A percentile compares a stretch with the other conserved stretches of the same genome.
phyloP scores from a whole-genome alignment of 1,140 invertebrate genomes.

The Thaumatotibia leucotreta region DNA sequence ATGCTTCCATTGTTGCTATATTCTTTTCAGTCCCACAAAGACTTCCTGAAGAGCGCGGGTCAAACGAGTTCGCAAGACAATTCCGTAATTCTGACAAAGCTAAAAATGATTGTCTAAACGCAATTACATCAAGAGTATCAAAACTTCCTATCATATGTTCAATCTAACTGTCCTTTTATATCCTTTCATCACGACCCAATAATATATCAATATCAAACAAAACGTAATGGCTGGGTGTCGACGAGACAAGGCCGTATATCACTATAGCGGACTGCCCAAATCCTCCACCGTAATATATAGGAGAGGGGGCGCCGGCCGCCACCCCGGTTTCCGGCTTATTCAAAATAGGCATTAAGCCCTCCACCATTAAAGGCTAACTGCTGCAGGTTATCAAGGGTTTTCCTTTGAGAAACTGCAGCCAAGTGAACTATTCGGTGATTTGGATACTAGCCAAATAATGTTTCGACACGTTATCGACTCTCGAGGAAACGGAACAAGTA shows the following conservation, averaged over 20 bases:
- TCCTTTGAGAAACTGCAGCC: conserved; percentile 44
- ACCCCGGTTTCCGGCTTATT: conserved; percentile 39
- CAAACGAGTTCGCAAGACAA: not conserved
- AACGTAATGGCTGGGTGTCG: conserved; percentile 30
- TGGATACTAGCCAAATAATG: conserved; percentile 51
- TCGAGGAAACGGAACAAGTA: conserved; percentile 35
- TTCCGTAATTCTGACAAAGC: not conserved
- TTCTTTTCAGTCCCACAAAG: conserved; percentile 21
- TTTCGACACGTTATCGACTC: conserved; percentile 49
- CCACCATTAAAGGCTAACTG: conserved; percentile 43
- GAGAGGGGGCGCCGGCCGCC: conserved; percentile 14
- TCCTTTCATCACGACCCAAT: conserved; percentile 9
- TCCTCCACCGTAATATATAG: conserved; percentile 11
- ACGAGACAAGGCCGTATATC: conserved; percentile 13
- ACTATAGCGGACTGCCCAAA: conserved; percentile 13
- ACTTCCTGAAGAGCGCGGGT: conserved; percentile 4
- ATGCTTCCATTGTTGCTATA: conserved; percentile 46
- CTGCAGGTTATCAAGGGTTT: conserved; percentile 48
- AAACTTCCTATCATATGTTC: not conserved
- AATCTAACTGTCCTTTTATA: not conserved
- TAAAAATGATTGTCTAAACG: not conserved
- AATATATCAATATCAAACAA: conserved; percentile 31
- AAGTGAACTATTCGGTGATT: conserved; percentile 34
- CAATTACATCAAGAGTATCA: not conserved
- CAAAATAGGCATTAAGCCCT: conserved; percentile 54